Evolutionary conservation across 2,888 invertebrate species (phyloP).

Genomic region (Lydus trimaculatus): DNA sequence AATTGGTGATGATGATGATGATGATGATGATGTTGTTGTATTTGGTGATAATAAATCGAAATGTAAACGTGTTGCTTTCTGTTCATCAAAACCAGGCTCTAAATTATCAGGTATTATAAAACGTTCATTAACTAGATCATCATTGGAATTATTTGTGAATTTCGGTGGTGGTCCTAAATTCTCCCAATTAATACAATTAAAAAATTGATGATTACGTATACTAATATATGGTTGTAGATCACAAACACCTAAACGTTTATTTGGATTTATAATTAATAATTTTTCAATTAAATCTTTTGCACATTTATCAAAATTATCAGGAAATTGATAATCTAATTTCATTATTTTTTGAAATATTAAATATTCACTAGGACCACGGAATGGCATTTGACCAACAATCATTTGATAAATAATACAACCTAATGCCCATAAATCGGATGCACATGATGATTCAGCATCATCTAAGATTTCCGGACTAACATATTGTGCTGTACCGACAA

Average conservation of each 20-base stretch:
- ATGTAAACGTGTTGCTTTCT: conserved; percentile 76
- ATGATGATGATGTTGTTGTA: conserved; percentile 28
- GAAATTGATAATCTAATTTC: conserved; percentile 89
- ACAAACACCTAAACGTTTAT: conserved; percentile 80
- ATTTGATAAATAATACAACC: conserved; percentile 98
- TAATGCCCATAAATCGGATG: conserved; percentile 96
- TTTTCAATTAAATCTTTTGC: conserved; percentile 90
- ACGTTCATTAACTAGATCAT: conserved; percentile 61
- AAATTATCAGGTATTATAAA: conserved; percentile 78
- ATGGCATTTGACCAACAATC: conserved; percentile 75
- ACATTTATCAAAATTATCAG: conserved; percentile 85
- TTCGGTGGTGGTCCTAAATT: conserved; percentile 82
- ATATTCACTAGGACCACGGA: conserved; percentile 92
- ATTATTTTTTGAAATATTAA: conserved; percentile 95
- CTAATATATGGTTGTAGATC: conserved; percentile 80
- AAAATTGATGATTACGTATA: conserved; percentile 88
- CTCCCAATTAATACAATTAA: conserved; percentile 83
- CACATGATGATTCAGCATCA: conserved; percentile 75
- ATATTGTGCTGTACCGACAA: conserved; percentile 99
- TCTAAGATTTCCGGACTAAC: conserved; percentile 96
- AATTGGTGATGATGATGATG: background rate
- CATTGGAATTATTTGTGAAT: conserved; percentile 74
- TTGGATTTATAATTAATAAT: conserved; percentile 82
- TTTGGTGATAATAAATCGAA: conserved; percentile 44
- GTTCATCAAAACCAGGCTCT: conserved; percentile 87